Conservation (phyloP, 2,888 invertebrate species). For the Carabus problematicus region DNA sequence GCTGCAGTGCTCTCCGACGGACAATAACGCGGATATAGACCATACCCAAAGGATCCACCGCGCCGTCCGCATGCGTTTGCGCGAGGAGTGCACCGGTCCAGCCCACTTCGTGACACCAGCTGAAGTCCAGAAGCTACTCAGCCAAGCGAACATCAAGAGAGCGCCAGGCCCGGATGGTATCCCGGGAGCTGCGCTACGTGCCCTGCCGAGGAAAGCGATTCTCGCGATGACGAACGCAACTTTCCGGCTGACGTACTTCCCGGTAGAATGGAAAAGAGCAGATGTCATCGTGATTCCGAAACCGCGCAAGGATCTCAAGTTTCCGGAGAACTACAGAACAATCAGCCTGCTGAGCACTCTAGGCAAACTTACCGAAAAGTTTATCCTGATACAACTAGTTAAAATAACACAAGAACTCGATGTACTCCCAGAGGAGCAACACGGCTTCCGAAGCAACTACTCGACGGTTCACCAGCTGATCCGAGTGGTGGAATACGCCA, state of each 20-base stretch:
- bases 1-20: too few species aligned
- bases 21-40: too few species aligned
- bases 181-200: not conserved
- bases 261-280: constrained; percentile 3
- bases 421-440: not conserved
- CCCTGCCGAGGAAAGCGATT: not conserved
- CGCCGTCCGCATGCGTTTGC: too few species aligned
- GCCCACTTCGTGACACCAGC: too few species aligned
- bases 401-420: not conserved
- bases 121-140: not conserved
- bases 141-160: not conserved
- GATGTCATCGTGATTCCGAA: constrained; percentile 10
- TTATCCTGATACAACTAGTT: not conserved
- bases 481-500: not conserved
- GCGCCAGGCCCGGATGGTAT: constrained; percentile 13
- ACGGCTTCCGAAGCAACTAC: constrained; percentile 5
- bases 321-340: constrained; percentile 6
- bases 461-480: constrained; percentile 14
- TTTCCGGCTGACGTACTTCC: not conserved
- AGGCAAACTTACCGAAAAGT: constrained; percentile 5
- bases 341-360: constrained; percentile 10
- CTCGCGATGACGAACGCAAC: constrained; percentile 7
- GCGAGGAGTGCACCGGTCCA: too few species aligned
- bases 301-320: not conserved
- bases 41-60: too few species aligned